Percentiles rank a stretch among this genome's conserved stretches.
These are phyloP conservation scores for Arrhamphus sclerolepis DNA, from an alignment of 2,797 vertebrate species.

Conservation along the genomic window DNA sequence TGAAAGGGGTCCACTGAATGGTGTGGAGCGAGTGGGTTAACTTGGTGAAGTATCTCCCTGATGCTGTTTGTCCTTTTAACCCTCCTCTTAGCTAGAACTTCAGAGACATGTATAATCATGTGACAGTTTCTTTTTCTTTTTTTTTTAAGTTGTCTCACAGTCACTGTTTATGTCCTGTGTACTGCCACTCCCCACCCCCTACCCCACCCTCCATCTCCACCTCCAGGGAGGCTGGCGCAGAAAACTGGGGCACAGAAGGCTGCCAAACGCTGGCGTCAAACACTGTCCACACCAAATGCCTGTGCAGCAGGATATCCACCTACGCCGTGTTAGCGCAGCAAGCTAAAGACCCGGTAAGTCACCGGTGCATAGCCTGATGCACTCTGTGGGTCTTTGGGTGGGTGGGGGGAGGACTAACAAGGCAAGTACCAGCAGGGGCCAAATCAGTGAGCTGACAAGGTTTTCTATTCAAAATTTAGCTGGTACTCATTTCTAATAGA, in stretches of 20 bases:
- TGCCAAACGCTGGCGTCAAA: slow-evolving; percentile 94
- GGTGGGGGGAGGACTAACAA: slow-evolving; percentile 21
- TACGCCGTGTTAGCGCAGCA: slow-evolving; percentile 95
- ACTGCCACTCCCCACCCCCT: slow-evolving; percentile 22
- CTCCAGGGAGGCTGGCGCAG: slow-evolving; percentile 91
- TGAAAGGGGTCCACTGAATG: slow-evolving; percentile 19
- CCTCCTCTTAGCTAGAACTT: background rate
- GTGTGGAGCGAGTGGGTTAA: slow-evolving; percentile 13
- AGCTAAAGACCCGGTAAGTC: slow-evolving; percentile 94
- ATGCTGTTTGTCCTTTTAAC: slow-evolving; percentile 5
- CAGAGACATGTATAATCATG: slow-evolving; percentile 16
- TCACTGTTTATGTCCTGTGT: slow-evolving; percentile 48
- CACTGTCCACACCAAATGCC: slow-evolving; percentile 94
- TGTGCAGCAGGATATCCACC: slow-evolving; percentile 95
- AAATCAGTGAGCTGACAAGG: slow-evolving; percentile 39
- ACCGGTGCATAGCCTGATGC: slow-evolving; percentile 39
- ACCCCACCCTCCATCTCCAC: slow-evolving; percentile 45
- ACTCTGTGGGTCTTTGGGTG: slow-evolving; percentile 28
- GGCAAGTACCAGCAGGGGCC: slow-evolving; percentile 18
- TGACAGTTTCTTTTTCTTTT: slow-evolving; percentile 15
- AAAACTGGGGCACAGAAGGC: slow-evolving; percentile 96
- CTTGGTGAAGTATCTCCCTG: slow-evolving; percentile 4
- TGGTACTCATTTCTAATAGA: slow-evolving; percentile 10
- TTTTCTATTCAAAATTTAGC: slow-evolving; percentile 16
- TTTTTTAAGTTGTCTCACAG: slow-evolving; percentile 38